Evolutionary conservation across 2,797 vertebrate genomes (phyloP).

Genomic region (Mus minutoides): DNA sequence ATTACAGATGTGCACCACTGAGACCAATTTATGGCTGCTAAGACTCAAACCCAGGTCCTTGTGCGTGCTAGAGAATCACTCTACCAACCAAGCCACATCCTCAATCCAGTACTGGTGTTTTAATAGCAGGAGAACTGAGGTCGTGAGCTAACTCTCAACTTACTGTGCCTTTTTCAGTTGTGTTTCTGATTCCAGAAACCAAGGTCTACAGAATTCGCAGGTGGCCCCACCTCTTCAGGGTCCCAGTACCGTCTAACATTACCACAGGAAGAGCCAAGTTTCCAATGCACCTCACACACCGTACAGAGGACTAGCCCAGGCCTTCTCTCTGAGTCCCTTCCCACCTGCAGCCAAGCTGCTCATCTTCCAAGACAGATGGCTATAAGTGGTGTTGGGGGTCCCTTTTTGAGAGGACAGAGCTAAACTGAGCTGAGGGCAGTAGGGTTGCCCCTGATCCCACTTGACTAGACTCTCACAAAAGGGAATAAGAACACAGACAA

Average conservation of each 20-base stretch:
- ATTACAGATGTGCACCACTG: background rate
- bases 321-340: background rate
- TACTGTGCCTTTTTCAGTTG: background rate
- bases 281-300: background rate
- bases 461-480: background rate
- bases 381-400: background rate
- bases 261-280: background rate
- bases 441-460: background rate
- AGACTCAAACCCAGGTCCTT: background rate
- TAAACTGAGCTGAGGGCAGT: background rate
- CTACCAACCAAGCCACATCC: background rate
- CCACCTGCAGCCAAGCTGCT: fast-evolving
- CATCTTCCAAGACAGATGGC: background rate
- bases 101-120: background rate
- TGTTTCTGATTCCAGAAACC: background rate
- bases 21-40: background rate
- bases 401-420: background rate
- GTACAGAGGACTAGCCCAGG: background rate
- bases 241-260: background rate
- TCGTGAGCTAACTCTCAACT: background rate
- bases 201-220: background rate
- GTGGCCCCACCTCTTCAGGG: background rate
- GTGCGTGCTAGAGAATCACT: background rate
- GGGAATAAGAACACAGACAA: background rate
- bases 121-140: background rate